Evolutionary conservation across 2,113 vertebrate genomes (phyloP), one percentile per base, ranked within the genome.

Genomic region (Chloebia gouldiae): DNA sequence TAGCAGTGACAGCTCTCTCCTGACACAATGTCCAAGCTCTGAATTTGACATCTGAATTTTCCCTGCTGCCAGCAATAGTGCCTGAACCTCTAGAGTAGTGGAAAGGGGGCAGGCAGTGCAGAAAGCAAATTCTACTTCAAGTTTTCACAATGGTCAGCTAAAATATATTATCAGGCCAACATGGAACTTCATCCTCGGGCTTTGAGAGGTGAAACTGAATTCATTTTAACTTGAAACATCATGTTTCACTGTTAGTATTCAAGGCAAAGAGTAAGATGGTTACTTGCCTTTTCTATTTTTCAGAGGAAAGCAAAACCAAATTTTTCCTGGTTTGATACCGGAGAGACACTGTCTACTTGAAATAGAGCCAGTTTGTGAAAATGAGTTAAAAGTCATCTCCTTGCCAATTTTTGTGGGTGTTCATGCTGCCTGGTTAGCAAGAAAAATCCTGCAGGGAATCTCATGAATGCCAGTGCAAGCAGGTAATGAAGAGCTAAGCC

Each of bases 381-480:
- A 75, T 17, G 86, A 96, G 92, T 94, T 96, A 95, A 92, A 97
- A 97, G 95, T 95, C 86, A 88, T 92, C 92, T 96, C 92, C 82
- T 93, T 93, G 92, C 95, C 95, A 96, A 68, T 93, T 94, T 96
- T 97, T 93, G 95, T 97, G 95, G 95, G 96, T 96, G 96, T 97
- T 97, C 94, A 96, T 96, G 88, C 91, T 93, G 94, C 95, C 69
- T 77, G 86, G 86, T 82, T 86, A 93, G 91, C 94, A 96, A 94
- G 92, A 96, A 95, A 90, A 97, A 90, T 94, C 92, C 95, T 96
- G 82, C 92, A 94, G 92, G 95, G 92, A 95, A 90, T 82, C 88
- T 95, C 92, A 79, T 88, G 94, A 96, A 96, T 97, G 94, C 83
- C 95, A 93, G 94, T 28, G 64, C 86, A 83, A 93, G 82, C 96